Conservation (phyloP, 2,113 vertebrate genomes). For the Corapipo altera region DNA sequence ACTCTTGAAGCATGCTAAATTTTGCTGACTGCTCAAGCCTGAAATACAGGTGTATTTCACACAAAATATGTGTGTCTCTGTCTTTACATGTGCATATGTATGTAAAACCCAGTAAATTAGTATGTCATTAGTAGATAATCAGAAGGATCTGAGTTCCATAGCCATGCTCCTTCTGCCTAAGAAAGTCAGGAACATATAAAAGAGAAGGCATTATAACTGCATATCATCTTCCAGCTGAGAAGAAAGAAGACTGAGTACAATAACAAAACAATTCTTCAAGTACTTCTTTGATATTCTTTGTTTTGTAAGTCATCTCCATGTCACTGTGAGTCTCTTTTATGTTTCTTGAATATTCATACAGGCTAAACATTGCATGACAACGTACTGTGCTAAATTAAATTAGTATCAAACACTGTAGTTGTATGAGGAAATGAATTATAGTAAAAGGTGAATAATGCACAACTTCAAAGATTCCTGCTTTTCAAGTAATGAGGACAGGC, state of each 20-base stretch:
- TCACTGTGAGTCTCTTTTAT: background rate
- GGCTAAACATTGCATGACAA: background rate
- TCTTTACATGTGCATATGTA: no score
- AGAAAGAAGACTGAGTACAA: background rate
- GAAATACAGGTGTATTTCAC: background rate
- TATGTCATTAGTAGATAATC: background rate
- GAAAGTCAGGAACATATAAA: background rate
- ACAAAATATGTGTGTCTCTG: background rate
- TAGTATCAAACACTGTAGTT: background rate
- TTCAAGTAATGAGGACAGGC: background rate
- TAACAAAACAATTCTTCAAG: background rate
- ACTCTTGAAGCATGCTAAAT: background rate
- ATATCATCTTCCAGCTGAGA: background rate
- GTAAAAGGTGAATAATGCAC: background rate
- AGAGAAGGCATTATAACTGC: background rate
- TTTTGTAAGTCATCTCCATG: background rate
- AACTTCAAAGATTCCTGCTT: background rate
- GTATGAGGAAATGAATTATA: background rate
- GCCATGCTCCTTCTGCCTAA: background rate
- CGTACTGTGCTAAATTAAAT: background rate
- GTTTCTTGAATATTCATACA: background rate
- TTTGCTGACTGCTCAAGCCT: background rate
- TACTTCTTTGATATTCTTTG: background rate
- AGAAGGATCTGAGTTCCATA: background rate
- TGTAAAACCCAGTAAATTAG: background rate